These are phyloP conservation scores for Bembecia ichneumoniformis DNA, from an alignment of 2,888 invertebrate species.

Conservation along the genomic window DNA sequence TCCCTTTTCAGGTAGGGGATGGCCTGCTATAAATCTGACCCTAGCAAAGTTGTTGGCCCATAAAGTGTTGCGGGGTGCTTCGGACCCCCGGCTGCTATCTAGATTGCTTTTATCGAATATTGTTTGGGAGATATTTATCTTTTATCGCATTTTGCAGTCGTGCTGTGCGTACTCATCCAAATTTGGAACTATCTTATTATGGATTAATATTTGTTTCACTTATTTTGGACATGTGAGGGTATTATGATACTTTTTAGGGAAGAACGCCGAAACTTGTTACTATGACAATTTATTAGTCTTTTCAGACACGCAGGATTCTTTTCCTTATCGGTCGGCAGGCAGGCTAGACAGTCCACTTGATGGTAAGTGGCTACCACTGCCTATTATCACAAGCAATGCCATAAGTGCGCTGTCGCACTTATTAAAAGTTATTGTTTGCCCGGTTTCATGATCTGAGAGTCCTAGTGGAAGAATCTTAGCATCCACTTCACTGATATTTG, in stretches of 20 bases:
- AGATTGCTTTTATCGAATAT: conserved; percentile 58
- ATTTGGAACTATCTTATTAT: neutral
- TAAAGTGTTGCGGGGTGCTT: conserved; percentile 35
- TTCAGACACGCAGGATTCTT: neutral
- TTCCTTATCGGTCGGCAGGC: neutral
- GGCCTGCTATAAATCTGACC: conserved; percentile 45
- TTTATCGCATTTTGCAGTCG: conserved; percentile 8
- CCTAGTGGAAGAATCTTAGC: too few species aligned
- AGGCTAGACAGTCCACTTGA: neutral
- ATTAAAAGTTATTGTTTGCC: too few species aligned
- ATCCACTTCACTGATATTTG: too few species aligned
- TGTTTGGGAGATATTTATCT: conserved; percentile 17
- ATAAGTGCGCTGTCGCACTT: neutral
- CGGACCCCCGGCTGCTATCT: conserved; percentile 35
- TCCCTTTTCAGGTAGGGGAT: conserved; percentile 41
- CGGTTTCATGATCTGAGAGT: too few species aligned
- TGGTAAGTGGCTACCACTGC: neutral
- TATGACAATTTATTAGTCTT: neutral
- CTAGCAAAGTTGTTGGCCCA: conserved; percentile 45
- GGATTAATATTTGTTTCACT: neutral
- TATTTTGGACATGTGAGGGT: too few species aligned
- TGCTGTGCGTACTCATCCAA: conserved; percentile 6
- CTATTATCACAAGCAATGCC: neutral
- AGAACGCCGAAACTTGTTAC: too few species aligned
- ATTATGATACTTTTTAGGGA: too few species aligned